phyloP scores from a whole-genome alignment of 2,797 vertebrate genomes.

The Paratrypauchen microcephalus region DNA sequence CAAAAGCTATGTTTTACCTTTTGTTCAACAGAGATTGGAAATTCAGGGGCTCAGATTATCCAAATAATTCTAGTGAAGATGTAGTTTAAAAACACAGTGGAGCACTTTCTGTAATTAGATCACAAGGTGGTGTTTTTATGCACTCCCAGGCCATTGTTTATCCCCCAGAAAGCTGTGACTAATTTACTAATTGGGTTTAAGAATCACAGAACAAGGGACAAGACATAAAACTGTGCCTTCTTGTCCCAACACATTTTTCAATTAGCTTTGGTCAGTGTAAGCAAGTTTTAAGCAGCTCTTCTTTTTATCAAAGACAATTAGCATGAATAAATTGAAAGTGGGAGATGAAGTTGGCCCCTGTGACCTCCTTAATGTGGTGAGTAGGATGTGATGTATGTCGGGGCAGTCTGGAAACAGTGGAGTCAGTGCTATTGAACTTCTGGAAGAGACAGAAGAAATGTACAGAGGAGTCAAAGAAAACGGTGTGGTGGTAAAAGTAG shows the following conservation, averaged over 20 bases:
- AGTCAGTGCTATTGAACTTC: conserved; percentile 2
- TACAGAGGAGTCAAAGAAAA: background rate
- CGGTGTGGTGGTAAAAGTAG: conserved; percentile 9
- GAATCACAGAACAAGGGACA: background rate
- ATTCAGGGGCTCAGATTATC: no score
- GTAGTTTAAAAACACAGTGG: no score
- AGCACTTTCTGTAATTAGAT: no score
- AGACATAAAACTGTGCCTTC: background rate
- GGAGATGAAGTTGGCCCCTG: conserved; percentile 1
- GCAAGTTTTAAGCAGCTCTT: background rate
- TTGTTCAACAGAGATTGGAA: no score
- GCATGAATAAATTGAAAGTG: conserved; percentile 2
- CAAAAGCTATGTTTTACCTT: no score
- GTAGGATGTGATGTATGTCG: background rate
- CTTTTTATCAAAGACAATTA: conserved; percentile 13
- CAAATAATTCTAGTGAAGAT: no score
- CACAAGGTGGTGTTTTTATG: conserved; percentile 71
- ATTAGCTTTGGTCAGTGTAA: background rate
- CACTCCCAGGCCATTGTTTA: conserved; percentile 78
- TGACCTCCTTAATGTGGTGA: conserved; percentile 14
- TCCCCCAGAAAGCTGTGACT: conserved; percentile 80
- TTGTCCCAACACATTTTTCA: conserved; percentile 1
- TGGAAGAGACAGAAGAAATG: background rate
- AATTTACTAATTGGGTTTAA: conserved; percentile 84
- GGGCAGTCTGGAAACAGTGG: conserved; percentile 1